These are phyloP conservation scores for Cheilinus undulatus DNA, from an alignment of 2,113 vertebrate genomes.

Conservation along the genomic window DNA sequence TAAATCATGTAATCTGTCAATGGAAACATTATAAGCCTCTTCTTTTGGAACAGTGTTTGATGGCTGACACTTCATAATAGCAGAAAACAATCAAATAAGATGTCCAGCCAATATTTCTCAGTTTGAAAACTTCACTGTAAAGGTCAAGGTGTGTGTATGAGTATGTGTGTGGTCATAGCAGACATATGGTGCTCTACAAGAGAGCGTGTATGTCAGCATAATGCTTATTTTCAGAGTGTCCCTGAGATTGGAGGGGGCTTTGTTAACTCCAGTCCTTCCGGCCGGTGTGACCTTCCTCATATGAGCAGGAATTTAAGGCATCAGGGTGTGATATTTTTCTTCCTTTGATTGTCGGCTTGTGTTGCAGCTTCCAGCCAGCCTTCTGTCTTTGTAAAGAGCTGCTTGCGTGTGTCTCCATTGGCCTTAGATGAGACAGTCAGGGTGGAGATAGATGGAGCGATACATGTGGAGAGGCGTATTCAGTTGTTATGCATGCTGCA, in stretches of 20 bases:
- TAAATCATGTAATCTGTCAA: not conserved
- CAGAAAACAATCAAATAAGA: constrained; percentile 6
- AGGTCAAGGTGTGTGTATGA: constrained; percentile 52
- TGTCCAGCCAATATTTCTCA: constrained; percentile 15
- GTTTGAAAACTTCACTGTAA: constrained; percentile 37
- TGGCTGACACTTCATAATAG: not conserved
- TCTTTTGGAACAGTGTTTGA: not conserved
- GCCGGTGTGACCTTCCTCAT: constrained; percentile 59
- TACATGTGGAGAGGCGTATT: constrained; percentile 57
- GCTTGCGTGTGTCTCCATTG: constrained; percentile 25
- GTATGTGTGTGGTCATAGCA: constrained; percentile 16
- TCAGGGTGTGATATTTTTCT: constrained; percentile 24
- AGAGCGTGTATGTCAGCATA: constrained; percentile 45
- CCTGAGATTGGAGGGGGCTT: constrained; percentile 48
- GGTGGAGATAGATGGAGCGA: constrained; percentile 55
- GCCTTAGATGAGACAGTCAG: constrained; percentile 53
- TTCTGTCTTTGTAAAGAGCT: constrained; percentile 51
- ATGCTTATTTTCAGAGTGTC: constrained; percentile 43
- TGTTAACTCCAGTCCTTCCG: constrained; percentile 31
- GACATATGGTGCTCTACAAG: constrained; percentile 33
- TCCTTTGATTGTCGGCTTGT: constrained; percentile 62
- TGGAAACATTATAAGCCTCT: not conserved
- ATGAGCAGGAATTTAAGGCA: constrained; percentile 43
- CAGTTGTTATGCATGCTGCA: constrained; percentile 68
- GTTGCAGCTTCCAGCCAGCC: constrained; percentile 60